Percentiles rank a stretch among this genome's conserved stretches.
These are phyloP conservation scores for Clunio marinus DNA, from an alignment of 2,888 invertebrate genomes.

Conservation along the genomic window DNA sequence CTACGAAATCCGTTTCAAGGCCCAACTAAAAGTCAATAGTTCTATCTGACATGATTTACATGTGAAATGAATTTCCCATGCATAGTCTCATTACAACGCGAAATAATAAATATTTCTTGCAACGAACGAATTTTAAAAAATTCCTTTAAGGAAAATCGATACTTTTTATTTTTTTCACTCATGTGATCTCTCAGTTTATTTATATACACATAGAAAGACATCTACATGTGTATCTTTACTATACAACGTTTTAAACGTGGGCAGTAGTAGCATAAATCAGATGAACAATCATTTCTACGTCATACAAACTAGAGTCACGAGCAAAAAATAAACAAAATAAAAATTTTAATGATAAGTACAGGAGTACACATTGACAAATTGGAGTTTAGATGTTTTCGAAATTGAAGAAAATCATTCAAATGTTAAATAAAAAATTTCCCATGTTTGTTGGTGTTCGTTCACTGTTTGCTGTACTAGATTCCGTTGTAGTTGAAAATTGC, in stretches of 20 bases:
- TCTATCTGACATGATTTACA: too few species aligned
- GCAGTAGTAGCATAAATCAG: constrained; percentile 1
- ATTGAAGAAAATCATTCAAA: not conserved
- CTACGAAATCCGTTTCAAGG: too few species aligned
- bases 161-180: constrained; percentile 34
- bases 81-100: too few species aligned
- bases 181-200: constrained; percentile 32
- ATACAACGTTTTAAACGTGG: constrained; percentile 1
- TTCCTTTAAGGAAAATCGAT: constrained; percentile 35
- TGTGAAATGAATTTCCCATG: too few species aligned
- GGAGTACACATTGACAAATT: constrained; percentile 30
- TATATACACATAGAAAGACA: constrained; percentile 27
- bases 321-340: too few species aligned
- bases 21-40: too few species aligned
- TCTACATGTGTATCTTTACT: not conserved
- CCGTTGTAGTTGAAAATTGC: constrained; percentile 16
- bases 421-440: not conserved
- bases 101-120: too few species aligned
- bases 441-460: not conserved
- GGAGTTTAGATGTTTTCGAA: constrained; percentile 7
- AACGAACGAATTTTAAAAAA: too few species aligned
- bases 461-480: constrained; percentile 3
- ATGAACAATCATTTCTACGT: constrained; percentile 32
- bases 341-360: constrained; percentile 22
- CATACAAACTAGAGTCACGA: constrained; percentile 14